A percentile compares a stretch with the other conserved stretches of the same genome.
phyloP scores from a whole-genome alignment of 2,797 vertebrate genomes.

The Acrossocheilus wenchowensis region DNA sequence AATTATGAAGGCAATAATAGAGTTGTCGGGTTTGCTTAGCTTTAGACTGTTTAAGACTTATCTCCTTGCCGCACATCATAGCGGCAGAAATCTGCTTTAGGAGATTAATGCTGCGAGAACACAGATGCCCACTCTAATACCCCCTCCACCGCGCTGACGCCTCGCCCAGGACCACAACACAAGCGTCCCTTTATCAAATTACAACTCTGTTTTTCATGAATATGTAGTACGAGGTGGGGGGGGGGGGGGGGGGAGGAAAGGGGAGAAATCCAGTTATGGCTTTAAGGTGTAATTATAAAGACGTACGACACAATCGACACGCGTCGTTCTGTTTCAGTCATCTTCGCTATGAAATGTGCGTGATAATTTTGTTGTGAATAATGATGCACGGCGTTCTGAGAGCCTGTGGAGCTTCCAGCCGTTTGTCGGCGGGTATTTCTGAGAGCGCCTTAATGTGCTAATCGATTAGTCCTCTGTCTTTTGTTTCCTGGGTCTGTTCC shows the following conservation, averaged over 20 bases:
- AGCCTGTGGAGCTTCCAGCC: constrained; percentile 92
- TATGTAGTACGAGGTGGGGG: constrained; percentile 86
- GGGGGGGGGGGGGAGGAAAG: too few relatives aligned
- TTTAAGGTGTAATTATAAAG: constrained; percentile 99
- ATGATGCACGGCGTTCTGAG: constrained; percentile 94
- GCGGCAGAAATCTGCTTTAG: constrained; percentile 99
- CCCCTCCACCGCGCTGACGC: constrained; percentile 86
- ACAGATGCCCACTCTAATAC: constrained; percentile 99
- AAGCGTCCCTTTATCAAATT: constrained; percentile 99
- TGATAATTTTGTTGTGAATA: constrained; percentile 98
- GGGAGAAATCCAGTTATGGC: constrained; percentile 84
- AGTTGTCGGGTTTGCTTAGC: constrained; percentile 99
- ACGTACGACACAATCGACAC: constrained; percentile 97
- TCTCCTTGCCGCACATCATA: constrained; percentile 99
- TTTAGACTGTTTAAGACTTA: constrained; percentile 99
- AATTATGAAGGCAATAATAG: constrained; percentile 99
- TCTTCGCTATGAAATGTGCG: constrained; percentile 97
- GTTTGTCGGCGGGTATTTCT: constrained; percentile 90
- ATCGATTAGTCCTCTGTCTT: constrained; percentile 84
- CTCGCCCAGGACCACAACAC: constrained; percentile 99
- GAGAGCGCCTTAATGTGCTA: constrained; percentile 88
- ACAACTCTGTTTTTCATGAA: constrained; percentile 99
- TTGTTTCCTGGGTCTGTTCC: constrained; percentile 79
- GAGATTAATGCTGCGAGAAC: constrained; percentile 99
- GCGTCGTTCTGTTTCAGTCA: constrained; percentile 93